Conservation (phyloP, 92 coral and sea anemone species). For the Meandrina meandrites region DNA sequence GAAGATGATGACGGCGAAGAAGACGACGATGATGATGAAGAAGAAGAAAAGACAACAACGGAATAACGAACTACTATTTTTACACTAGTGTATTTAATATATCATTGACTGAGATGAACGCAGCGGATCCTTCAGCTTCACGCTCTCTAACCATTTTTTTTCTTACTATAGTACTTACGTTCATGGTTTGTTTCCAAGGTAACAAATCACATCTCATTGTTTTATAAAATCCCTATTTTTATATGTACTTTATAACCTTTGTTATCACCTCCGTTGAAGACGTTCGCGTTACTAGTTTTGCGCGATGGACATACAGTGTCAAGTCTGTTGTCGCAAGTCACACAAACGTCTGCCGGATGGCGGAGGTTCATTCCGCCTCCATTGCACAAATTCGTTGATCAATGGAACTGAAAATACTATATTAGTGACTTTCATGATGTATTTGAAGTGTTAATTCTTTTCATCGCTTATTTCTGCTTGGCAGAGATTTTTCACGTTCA, state of each 20-base stretch:
- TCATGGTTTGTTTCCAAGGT: neutral
- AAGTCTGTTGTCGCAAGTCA: neutral
- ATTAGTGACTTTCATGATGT: neutral
- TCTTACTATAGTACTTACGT: conserved; percentile 2
- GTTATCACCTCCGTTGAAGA: neutral
- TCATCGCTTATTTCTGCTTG: neutral
- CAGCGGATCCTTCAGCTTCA: neutral
- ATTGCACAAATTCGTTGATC: no score
- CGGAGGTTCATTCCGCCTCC: neutral
- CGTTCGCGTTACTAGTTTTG: conserved; percentile 11
- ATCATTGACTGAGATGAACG: conserved; percentile 9
- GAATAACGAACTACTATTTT: conserved; percentile 16
- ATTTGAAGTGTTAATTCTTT: neutral
- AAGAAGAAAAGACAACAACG: conserved; percentile 24
- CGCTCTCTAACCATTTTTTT: neutral
- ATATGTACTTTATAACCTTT: conserved; percentile 12
- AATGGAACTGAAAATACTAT: no score
- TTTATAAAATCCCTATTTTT: conserved; percentile 47
- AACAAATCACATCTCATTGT: conserved; percentile 16
- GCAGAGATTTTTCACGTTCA: neutral
- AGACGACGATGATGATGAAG: conserved; percentile 25
- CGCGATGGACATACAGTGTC: neutral
- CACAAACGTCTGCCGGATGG: neutral
- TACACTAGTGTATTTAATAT: conserved; percentile 34
- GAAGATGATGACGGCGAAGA: conserved; percentile 25